Conservation (phyloP, 2,113 vertebrate species). For the Sphaerodactylus townsendi region DNA sequence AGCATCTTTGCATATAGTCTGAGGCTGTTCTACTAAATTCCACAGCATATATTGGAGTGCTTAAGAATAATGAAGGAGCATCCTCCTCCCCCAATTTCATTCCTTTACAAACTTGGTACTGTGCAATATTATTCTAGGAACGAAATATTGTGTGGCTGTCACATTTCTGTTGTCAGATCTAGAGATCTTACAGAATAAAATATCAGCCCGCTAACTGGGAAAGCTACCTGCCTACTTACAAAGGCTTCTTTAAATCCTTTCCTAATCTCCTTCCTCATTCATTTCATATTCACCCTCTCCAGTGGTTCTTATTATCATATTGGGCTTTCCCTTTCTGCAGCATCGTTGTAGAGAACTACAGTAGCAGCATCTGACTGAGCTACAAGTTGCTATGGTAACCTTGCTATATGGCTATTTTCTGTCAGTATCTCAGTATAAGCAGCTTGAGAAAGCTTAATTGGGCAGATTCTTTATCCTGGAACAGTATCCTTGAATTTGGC, state of each 20-base stretch:
- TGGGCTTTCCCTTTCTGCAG: conserved; percentile 45
- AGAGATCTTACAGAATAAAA: conserved; percentile 38
- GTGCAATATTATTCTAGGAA: conserved; percentile 19
- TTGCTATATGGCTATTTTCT: conserved; percentile 61
- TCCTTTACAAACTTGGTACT: conserved; percentile 17
- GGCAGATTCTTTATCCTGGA: conserved; percentile 36
- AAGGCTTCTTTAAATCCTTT: conserved; percentile 38
- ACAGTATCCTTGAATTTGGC: conserved; percentile 40
- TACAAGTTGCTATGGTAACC: conserved; percentile 73
- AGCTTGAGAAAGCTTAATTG: conserved; percentile 56
- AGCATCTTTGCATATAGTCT: not conserved
- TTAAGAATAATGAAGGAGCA: conserved; percentile 10
- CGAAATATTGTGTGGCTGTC: not conserved
- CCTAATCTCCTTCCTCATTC: conserved; percentile 57
- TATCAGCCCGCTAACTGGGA: conserved; percentile 16
- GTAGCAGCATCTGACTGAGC: conserved; percentile 62
- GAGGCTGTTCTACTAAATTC: not conserved
- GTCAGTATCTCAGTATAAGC: conserved; percentile 71
- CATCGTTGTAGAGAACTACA: conserved; percentile 50
- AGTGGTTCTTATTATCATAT: conserved; percentile 53
- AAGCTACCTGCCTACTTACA: conserved; percentile 37
- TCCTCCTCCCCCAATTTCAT: not conserved
- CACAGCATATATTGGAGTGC: not conserved
- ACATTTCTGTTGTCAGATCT: conserved; percentile 11
- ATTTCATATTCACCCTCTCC: conserved; percentile 44